Base-by-base conservation (phyloP, 1,140 invertebrate species). In the Halictus rubicundus region DNA sequence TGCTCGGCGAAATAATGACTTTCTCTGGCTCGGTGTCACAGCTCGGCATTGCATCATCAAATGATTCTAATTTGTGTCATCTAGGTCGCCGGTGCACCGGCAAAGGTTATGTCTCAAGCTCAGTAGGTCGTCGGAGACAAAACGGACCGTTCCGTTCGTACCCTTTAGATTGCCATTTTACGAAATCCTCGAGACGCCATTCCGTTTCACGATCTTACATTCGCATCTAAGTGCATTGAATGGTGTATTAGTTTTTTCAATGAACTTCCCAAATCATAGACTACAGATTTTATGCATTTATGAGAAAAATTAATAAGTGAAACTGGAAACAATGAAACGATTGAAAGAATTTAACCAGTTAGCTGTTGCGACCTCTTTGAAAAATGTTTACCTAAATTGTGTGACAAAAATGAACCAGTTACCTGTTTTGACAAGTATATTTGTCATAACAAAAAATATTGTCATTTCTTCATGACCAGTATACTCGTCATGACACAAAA, bases 91-190 rank as follows among this genome's bases (percentile, higher is more conserved):
- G 39, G 25, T 78, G 78, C 80, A 83, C 78, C 85, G 78, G 83
- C 90, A 92, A 92, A 92, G 92, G 91, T 92, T 92, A 91, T 87
- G 91, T 90, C 88, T 92, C 92, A 92, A 93, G 92, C 92, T 91
- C 92, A 92, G 81, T 93, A 61, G 92, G 92, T 92, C 92, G 91
- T 69, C 84, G 85, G 89, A 84, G 83, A 89, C 76, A 82, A 89
- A 89, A 89, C 68, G 16, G 81, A 4, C 25, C 23, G 16, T 25
- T 8, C 19, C 32, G 19, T 21, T 16, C 5, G 25, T 19, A 23
- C n/a, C 25, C 42, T 46, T 46, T 52, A 7, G n/a, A 16, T 14
- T 37, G 37, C 37, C 39, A 10, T 21, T 42, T 42, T 65, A 12
- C 39, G 12, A 66, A 66, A 66, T 46, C 39, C 21, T 19, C 4